These are phyloP conservation scores for Alosa sapidissima DNA, from an alignment of 2,797 vertebrate species.

Conservation along the genomic window DNA sequence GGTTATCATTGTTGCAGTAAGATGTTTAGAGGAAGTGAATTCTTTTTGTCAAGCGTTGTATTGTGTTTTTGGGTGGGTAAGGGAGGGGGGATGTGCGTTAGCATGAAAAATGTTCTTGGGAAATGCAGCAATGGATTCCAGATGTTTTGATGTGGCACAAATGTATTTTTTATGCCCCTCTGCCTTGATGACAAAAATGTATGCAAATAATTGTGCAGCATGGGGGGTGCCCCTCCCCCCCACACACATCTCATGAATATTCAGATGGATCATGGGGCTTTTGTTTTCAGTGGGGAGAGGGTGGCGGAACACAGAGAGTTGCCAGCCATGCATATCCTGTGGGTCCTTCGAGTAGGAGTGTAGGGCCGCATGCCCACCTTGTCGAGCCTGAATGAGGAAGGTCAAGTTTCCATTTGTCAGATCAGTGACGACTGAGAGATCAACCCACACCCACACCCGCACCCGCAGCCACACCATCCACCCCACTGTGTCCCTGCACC, in stretches of 20 bases:
- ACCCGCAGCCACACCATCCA: background rate
- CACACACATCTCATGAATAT: slow-evolving; percentile 42
- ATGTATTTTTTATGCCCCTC: slow-evolving; percentile 21
- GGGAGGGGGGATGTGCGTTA: background rate
- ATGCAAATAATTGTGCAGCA: slow-evolving; percentile 52
- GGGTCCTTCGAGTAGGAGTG: background rate
- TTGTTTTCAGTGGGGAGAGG: slow-evolving; percentile 38
- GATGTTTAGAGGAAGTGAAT: slow-evolving; percentile 11
- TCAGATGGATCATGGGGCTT: slow-evolving; percentile 40
- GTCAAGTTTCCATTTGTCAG: slow-evolving; percentile 45
- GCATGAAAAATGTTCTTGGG: slow-evolving; percentile 22
- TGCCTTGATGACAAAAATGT: slow-evolving; percentile 41
- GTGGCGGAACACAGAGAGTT: background rate
- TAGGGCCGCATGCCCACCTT: background rate
- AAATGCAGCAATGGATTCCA: slow-evolving; percentile 31
- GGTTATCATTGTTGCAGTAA: background rate
- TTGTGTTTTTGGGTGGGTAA: background rate
- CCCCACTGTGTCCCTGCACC: background rate
- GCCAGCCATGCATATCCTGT: slow-evolving; percentile 27
- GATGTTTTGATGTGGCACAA: slow-evolving; percentile 27
- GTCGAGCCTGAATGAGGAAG: slow-evolving; percentile 41
- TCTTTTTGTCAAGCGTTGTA: background rate
- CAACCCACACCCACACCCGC: background rate
- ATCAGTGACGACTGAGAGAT: slow-evolving; percentile 34
- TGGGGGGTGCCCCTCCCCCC: slow-evolving; percentile 11